Conservation (phyloP, 2,113 vertebrate species). For the Ursus arctos region DNA sequence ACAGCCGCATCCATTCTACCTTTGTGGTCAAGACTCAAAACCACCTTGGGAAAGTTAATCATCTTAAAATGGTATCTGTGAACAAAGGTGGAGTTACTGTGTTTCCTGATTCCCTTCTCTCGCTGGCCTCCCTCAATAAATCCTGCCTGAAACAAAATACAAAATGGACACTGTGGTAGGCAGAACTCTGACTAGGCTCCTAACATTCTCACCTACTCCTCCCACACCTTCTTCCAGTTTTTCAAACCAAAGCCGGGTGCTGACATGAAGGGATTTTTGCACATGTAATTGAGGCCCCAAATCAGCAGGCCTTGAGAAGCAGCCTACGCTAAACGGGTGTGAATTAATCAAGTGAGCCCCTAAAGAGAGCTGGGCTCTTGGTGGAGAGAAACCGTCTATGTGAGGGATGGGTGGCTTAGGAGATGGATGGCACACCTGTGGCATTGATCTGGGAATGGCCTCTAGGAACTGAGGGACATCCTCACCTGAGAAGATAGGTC, state of each 20-base stretch:
- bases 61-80: background rate
- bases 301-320: background rate
- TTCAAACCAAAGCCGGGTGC: background rate
- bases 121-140: background rate
- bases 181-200: background rate
- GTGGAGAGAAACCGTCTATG: background rate
- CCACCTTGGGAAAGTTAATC: background rate
- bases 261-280: background rate
- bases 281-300: background rate
- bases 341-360: background rate
- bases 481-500: background rate
- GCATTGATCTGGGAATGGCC: background rate
- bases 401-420: background rate
- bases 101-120: background rate
- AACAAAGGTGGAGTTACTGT: background rate
- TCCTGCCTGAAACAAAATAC: background rate
- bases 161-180: background rate
- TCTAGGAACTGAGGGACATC: background rate
- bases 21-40: background rate
- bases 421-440: accelerated
- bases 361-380: background rate
- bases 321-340: background rate
- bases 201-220: background rate
- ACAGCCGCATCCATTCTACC: background rate
- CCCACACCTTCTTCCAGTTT: background rate